These are phyloP conservation scores for Zaprionus ghesquierei DNA, from an alignment of 1,140 invertebrate species.

Conservation along the genomic window DNA sequence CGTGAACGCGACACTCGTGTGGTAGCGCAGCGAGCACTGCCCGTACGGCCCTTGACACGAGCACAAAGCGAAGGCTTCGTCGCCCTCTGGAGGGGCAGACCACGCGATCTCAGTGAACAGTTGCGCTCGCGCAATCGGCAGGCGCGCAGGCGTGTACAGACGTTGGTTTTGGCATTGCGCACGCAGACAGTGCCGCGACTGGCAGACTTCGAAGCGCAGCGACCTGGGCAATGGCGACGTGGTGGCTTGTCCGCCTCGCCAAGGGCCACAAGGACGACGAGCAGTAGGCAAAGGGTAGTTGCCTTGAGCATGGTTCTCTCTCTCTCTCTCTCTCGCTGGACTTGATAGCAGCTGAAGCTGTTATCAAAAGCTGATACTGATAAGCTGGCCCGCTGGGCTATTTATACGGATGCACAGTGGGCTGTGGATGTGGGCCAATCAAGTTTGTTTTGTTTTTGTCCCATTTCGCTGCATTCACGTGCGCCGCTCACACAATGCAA, in stretches of 20 bases:
- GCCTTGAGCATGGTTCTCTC: slow-evolving; percentile 46
- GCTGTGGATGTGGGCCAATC: neutral
- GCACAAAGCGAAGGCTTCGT: slow-evolving; percentile 24
- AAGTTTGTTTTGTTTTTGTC: neutral
- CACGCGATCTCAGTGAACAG: slow-evolving; percentile 34
- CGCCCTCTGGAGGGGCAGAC: slow-evolving; percentile 3
- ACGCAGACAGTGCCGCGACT: slow-evolving; percentile 33
- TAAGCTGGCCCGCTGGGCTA: neutral
- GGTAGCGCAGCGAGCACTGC: slow-evolving; percentile 28
- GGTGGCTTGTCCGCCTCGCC: slow-evolving; percentile 10
- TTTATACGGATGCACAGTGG: slow-evolving; percentile 24
- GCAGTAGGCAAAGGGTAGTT: slow-evolving; percentile 21
- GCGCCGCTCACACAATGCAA: neutral
- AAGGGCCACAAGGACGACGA: slow-evolving; percentile 28
- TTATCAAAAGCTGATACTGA: slow-evolving; percentile 25
- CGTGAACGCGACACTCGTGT: neutral
- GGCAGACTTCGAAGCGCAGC: slow-evolving; percentile 29
- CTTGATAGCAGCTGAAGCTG: slow-evolving; percentile 7
- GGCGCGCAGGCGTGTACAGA: slow-evolving; percentile 51
- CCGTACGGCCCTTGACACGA: slow-evolving; percentile 8
- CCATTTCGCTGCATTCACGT: neutral
- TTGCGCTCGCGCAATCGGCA: slow-evolving; percentile 58
- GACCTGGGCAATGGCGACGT: slow-evolving; percentile 28
- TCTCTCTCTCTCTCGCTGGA: neutral
- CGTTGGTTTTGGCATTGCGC: slow-evolving; percentile 35